Conservation (phyloP, 2,113 vertebrate genomes). For the Maccullochella peelii region DNA sequence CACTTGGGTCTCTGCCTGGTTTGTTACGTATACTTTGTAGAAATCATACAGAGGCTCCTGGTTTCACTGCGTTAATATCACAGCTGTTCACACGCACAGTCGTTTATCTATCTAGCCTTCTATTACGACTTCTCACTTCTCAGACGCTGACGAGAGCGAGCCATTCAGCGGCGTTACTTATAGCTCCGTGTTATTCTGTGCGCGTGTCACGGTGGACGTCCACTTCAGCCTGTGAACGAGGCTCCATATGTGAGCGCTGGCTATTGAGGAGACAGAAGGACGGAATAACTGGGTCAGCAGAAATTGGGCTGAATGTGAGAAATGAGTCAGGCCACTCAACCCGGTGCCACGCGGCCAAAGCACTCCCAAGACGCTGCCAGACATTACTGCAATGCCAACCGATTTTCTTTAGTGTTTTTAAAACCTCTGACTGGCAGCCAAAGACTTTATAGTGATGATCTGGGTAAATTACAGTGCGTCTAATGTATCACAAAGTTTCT, state of each 20-base stretch:
- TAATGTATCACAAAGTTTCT: not conserved
- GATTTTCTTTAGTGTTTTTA: slow-evolving; percentile 1
- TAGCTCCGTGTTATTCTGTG: not conserved
- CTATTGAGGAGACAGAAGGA: slow-evolving; percentile 29
- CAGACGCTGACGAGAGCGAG: not conserved
- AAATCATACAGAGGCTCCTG: not conserved
- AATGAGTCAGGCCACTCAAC: slow-evolving; percentile 28
- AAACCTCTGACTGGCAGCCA: not conserved
- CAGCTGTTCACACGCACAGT: slow-evolving; percentile 39
- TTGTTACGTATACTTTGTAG: not conserved
- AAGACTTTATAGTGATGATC: not conserved
- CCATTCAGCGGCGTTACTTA: not conserved
- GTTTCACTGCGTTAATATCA: not conserved
- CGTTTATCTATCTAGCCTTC: not conserved
- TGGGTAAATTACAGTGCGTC: not conserved
- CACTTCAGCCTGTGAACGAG: slow-evolving; percentile 13
- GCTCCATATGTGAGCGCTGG: not conserved
- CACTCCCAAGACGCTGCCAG: not conserved
- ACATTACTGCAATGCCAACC: not conserved
- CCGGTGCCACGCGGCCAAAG: not conserved
- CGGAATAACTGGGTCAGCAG: slow-evolving; percentile 57
- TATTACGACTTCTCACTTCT: slow-evolving; percentile 10
- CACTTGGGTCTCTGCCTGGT: too few species aligned
- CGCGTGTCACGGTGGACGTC: not conserved
- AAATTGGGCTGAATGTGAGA: slow-evolving; percentile 38